These are phyloP conservation scores for Linnaemya tessellans DNA, from an alignment of 2,888 invertebrate genomes.

Conservation along the genomic window DNA sequence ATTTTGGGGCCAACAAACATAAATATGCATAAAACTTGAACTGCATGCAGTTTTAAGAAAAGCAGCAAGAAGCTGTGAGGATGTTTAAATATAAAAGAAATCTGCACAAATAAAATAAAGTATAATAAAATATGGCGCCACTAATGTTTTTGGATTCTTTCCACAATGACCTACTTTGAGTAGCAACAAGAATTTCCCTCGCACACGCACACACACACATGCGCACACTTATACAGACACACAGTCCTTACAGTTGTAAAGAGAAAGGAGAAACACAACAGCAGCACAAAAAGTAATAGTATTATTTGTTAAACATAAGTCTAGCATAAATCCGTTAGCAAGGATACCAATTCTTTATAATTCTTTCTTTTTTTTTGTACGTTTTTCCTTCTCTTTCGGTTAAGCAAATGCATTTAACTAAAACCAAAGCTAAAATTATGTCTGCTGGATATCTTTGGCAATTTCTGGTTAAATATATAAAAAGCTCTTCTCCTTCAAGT, in stretches of 20 bases:
- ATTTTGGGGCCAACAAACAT: constrained; percentile 69
- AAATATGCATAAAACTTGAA: constrained; percentile 69
- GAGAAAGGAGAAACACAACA: constrained; percentile 41
- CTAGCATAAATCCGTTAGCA: constrained; percentile 68
- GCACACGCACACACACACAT: not conserved
- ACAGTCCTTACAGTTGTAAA: too few species aligned
- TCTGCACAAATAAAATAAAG: constrained; percentile 49
- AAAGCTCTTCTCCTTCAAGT: not conserved
- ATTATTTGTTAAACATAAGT: constrained; percentile 71
- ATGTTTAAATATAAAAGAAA: not conserved
- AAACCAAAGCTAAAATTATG: constrained; percentile 43
- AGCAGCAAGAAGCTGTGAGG: not conserved
- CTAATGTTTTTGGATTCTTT: constrained; percentile 68
- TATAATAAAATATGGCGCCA: constrained; percentile 70
- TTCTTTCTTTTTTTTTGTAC: not conserved
- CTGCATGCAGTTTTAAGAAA: constrained; percentile 38
- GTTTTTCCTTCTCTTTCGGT: constrained; percentile 9
- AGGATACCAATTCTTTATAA: constrained; percentile 64
- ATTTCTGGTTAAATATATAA: constrained; percentile 21
- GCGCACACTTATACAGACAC: not conserved
- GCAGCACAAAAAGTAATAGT: constrained; percentile 45
- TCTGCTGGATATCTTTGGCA: constrained; percentile 47
- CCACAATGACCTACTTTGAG: constrained; percentile 67
- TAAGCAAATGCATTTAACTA: constrained; percentile 38
- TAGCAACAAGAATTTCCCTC: constrained; percentile 39